A percentile compares a stretch with the other conserved stretches of the same genome.
These are phyloP conservation scores for Exaiptasia diaphana DNA, from an alignment of 64 coral and sea anemone species.

Conservation along the genomic window DNA sequence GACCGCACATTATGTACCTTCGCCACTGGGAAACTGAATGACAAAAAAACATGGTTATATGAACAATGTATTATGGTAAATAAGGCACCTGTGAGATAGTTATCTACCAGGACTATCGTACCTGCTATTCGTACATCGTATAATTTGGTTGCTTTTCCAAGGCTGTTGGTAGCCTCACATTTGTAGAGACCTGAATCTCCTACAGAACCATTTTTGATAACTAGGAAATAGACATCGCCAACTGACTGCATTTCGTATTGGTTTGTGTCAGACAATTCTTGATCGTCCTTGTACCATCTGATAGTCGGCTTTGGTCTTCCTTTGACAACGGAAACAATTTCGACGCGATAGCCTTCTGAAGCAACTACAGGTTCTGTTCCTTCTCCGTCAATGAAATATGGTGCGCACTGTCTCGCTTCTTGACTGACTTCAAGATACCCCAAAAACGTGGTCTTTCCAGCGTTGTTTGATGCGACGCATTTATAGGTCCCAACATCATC, in stretches of 20 bases:
- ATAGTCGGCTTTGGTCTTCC: constrained; percentile 55
- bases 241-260: background rate
- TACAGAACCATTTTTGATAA: constrained; percentile 37
- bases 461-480: constrained; percentile 60
- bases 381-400: constrained; percentile 35
- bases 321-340: constrained; percentile 24
- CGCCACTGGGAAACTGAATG: no score
- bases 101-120: no score
- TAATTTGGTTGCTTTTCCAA: constrained; percentile 37
- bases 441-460: constrained; percentile 59
- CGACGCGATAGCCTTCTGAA: background rate
- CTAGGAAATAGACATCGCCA: constrained; percentile 34
- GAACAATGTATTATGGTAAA: no score
- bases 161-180: constrained; percentile 73
- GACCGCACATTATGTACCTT: no score
- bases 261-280: constrained; percentile 7
- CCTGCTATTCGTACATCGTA: constrained; percentile 7
- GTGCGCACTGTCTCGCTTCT: constrained; percentile 23
- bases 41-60: no score
- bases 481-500: constrained; percentile 67
- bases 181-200: constrained; percentile 65
- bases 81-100: no score
- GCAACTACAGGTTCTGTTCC: constrained; percentile 18
- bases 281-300: constrained; percentile 60
- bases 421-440: constrained; percentile 49